Evolutionary conservation across 2,113 vertebrate species (phyloP).

Genomic region (Sinocyclocheilus anophthalmus): DNA sequence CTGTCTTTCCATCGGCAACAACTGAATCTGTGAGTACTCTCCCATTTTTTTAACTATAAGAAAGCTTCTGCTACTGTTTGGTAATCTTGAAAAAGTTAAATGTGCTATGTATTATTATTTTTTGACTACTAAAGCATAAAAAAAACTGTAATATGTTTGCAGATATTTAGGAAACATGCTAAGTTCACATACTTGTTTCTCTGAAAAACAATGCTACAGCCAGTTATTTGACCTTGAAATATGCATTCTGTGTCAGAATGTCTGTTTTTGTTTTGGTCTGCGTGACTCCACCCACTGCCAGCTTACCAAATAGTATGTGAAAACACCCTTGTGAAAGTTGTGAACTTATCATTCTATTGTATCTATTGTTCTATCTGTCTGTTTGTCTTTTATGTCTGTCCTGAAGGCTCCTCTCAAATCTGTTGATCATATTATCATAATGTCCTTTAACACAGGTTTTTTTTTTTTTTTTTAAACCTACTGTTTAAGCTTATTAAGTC

Average conservation of each 20-base stretch:
- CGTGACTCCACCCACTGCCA: neutral
- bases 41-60: neutral
- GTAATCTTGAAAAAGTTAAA: too few relatives aligned
- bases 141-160: too few relatives aligned
- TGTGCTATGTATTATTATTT: neutral
- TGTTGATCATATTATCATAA: neutral
- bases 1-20: conserved; percentile 67
- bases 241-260: neutral
- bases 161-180: neutral
- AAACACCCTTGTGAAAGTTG: neutral
- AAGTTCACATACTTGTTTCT: neutral
- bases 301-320: neutral
- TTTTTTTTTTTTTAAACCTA: neutral
- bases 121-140: too few relatives aligned
- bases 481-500: neutral
- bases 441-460: neutral
- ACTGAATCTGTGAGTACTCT: conserved; percentile 74
- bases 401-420: neutral
- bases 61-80: neutral
- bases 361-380: too few relatives aligned
- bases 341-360: too few relatives aligned
- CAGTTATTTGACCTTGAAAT: neutral
- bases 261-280: neutral
- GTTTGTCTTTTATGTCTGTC: too few relatives aligned
- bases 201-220: neutral